Base-by-base conservation (phyloP, 2,113 vertebrate species). In the Bos indicus region DNA sequence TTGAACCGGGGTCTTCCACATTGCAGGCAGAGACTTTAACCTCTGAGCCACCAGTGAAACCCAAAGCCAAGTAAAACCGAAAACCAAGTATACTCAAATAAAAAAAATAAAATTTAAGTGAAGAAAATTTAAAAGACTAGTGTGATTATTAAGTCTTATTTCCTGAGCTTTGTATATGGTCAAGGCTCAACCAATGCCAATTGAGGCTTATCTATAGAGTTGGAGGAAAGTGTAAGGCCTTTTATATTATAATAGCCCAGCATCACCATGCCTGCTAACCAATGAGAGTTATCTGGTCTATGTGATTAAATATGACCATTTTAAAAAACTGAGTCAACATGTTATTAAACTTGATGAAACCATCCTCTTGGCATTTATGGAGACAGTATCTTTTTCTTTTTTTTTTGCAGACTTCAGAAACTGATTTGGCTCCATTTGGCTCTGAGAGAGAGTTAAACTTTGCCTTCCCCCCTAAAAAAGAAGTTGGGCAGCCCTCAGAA, bases 391-490 rank as follows among this genome's bases (percentile, higher is more conserved):
- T 64, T 23, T 97, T 80, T 83, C 1, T 87, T 48, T 78, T 71
- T 2, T 17, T 97, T 84, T 5, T 67, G 56, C 7, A 85, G 90
- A 59, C n/a, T 81, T 92, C 2, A 26, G 74, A 94, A 84, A 87
- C 40, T 40, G 71, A 95, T 36, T 94, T 92, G 25, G 13, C 11
- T 78, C 30, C 10, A 67, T 56, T 60, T 96, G 43, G 13, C 54
- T 91, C 62, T 62, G n/a, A n/a, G 23, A 95, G 60, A 96, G 15
- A 91, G 81, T 93, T 95, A 97, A 90, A 97, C 77, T 97, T 97
- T 17, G 62, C 84, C 28, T 88, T 90, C 17, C 21, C 16, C 33
- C 19, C 51, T 26, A 40, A 46, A 87, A 88, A 64, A 59, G 40
- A 90, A 67, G 48, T 77, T n/a, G 1, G 51, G 43, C 19, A 95